phyloP scores from a whole-genome alignment of 2,888 invertebrate genomes.

The Arrhopalites spinosus region DNA sequence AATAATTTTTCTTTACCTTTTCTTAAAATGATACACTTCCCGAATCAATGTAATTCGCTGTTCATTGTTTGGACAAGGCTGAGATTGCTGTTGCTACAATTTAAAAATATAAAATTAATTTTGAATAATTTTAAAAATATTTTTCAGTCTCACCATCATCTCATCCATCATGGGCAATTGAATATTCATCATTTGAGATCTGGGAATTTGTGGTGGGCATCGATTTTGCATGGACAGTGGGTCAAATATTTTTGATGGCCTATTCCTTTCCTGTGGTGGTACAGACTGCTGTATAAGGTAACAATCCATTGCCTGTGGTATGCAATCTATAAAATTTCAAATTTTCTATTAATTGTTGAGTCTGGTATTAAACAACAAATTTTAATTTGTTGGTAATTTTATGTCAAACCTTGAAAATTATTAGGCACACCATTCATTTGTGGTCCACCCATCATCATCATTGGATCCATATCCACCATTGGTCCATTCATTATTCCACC shows the following conservation, averaged over 20 bases:
- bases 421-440: not conserved
- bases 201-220: not conserved
- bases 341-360: not conserved
- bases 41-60: not conserved
- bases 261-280: not conserved
- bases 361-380: not conserved
- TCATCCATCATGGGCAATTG: not conserved
- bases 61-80: not conserved
- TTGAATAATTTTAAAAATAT: not conserved
- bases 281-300: not conserved
- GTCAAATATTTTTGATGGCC: not conserved
- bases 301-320: not conserved
- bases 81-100: not conserved
- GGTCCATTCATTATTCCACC: not conserved
- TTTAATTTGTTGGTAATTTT: not conserved
- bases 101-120: not conserved
- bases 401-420: not conserved
- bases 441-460: not conserved
- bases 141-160: not conserved
- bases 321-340: not conserved
- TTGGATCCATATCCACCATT: not conserved
- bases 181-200: not conserved
- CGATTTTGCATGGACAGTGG: not conserved
- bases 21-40: conserved; percentile 12
- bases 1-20: too few relatives aligned